Evolutionary conservation across 2,888 invertebrate species (phyloP), one percentile per base, ranked within the genome.

Genomic region (Microplitis manilae): DNA sequence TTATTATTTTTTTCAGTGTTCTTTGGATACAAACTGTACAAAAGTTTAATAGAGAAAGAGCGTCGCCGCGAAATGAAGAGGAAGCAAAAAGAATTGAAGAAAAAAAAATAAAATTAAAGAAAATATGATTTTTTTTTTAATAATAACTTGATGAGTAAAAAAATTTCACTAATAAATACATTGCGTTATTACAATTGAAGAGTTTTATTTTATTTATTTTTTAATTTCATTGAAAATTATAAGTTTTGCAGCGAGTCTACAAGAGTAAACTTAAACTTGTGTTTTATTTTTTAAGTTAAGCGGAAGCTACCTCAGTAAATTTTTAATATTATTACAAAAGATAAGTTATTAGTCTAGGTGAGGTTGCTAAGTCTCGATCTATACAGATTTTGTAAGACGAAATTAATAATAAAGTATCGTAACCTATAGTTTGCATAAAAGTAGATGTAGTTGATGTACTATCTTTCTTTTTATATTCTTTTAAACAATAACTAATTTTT

Each of bases 21-120:
- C 91, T 96, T 97, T 90, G 95, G 95, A 79, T 96, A 95, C 91
- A 96, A 96, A 90, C 91, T 97, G 73, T 95, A 95, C 91, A 94
- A 93, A 90, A 95, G 95, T 75, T 91, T 96, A 83, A 93, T 93
- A 83, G 95, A 95, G 39, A 95, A 95, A 86, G 94, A 96, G 84
- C 90, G 91, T 79, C 94, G 94, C 85, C 92, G 93, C 81, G 95
- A 96, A 87, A 96, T 96, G 86, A 97, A 97, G 90, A 94, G 93
- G 86, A 95, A 94, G 86, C 91, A 93, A 78, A 96, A 96, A 88
- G 94, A 95, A 85, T 92, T 94, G 89, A 95, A 95, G 87, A 96
- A 96, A 91, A 95, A 94, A 87, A 96, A 95, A 60, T 77, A 41
- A 62, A 61, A 60, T 39, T 40, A 40, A 39, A 30, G n/a, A 15